Evolutionary conservation across 2,797 vertebrate genomes (phyloP).

Genomic region (Pelochelys cantorii): DNA sequence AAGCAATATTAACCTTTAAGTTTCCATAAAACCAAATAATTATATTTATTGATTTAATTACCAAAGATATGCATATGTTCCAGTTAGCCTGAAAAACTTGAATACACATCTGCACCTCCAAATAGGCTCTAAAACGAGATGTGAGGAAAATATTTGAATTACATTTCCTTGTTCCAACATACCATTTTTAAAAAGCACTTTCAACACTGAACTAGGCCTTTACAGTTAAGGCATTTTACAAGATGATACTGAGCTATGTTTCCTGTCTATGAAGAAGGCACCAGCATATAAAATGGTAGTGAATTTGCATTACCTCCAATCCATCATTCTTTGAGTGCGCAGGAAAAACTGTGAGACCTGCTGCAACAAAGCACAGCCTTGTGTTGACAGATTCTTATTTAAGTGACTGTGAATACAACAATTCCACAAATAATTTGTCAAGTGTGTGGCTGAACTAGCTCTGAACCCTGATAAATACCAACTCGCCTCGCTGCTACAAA

Average conservation of each 20-base stretch:
- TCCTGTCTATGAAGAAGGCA: slow-evolving; percentile 88
- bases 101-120: slow-evolving; percentile 69
- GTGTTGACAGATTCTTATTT: slow-evolving; percentile 99
- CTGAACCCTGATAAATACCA: slow-evolving; percentile 92
- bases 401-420: slow-evolving; percentile 99
- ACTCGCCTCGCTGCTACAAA: slow-evolving; percentile 82
- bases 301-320: slow-evolving; percentile 99
- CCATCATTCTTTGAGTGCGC: slow-evolving; percentile 92
- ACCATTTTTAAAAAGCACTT: slow-evolving; percentile 79
- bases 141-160: slow-evolving; percentile 78
- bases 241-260: slow-evolving; percentile 97
- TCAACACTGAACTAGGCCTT: slow-evolving; percentile 85
- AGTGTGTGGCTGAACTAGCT: slow-evolving; percentile 96
- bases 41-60: slow-evolving; percentile 82
- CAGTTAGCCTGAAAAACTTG: slow-evolving; percentile 70
- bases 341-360: slow-evolving; percentile 86
- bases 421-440: slow-evolving; percentile 99
- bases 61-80: slow-evolving; percentile 71
- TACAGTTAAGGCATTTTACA: slow-evolving; percentile 92
- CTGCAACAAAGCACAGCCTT: slow-evolving; percentile 88
- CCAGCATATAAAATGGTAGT: slow-evolving; percentile 97
- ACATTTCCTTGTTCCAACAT: slow-evolving; percentile 68
- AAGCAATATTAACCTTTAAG: slow-evolving; percentile 78
- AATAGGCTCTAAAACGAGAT: slow-evolving; percentile 64
- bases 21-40: slow-evolving; percentile 79